Percentiles rank a stretch among this genome's conserved stretches.
Evolutionary conservation across 2,888 invertebrate genomes (phyloP).

Genomic region (Drosophila anomelani): DNA sequence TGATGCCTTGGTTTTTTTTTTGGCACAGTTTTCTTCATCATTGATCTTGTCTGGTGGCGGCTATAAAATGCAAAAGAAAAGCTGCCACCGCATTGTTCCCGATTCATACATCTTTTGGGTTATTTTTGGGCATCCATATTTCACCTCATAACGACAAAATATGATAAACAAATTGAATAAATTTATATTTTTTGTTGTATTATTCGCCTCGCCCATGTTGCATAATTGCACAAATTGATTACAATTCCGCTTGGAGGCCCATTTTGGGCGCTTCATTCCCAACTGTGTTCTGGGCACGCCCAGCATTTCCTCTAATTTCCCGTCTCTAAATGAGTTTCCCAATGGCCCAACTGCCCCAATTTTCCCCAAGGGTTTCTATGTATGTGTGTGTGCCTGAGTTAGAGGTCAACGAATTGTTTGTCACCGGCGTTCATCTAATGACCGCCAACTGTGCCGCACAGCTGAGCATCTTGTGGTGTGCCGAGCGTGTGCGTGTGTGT

Average conservation of each 20-base stretch:
- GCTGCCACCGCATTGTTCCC: slow-evolving; percentile 43
- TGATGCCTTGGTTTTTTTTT: slow-evolving; percentile 31
- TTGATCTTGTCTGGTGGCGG: slow-evolving; percentile 35
- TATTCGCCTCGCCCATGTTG: slow-evolving; percentile 46
- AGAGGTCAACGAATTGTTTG: slow-evolving; percentile 72
- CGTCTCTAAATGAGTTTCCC: slow-evolving; percentile 57
- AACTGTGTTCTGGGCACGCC: slow-evolving; percentile 27
- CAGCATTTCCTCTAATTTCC: slow-evolving; percentile 67
- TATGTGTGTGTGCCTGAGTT: slow-evolving; percentile 8
- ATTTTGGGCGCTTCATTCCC: slow-evolving; percentile 7
- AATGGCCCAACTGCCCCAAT: slow-evolving; percentile 44
- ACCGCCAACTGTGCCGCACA: slow-evolving; percentile 76
- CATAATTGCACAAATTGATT: slow-evolving; percentile 78
- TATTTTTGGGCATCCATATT: slow-evolving; percentile 49
- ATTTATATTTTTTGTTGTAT: slow-evolving; percentile 12
- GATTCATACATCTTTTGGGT: slow-evolving; percentile 37
- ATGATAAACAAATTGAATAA: slow-evolving; percentile 39
- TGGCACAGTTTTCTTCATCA: slow-evolving; percentile 49
- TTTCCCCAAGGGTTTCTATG: not conserved
- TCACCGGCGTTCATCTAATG: slow-evolving; percentile 58
- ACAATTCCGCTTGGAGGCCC: slow-evolving; percentile 38
- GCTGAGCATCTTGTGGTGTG: slow-evolving; percentile 57
- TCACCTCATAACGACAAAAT: slow-evolving; percentile 22
- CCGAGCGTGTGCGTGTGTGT: slow-evolving; percentile 4
- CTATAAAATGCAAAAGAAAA: slow-evolving; percentile 47